phyloP scores from a whole-genome alignment of 2,797 vertebrate species.

The Neostethus bicornis region DNA sequence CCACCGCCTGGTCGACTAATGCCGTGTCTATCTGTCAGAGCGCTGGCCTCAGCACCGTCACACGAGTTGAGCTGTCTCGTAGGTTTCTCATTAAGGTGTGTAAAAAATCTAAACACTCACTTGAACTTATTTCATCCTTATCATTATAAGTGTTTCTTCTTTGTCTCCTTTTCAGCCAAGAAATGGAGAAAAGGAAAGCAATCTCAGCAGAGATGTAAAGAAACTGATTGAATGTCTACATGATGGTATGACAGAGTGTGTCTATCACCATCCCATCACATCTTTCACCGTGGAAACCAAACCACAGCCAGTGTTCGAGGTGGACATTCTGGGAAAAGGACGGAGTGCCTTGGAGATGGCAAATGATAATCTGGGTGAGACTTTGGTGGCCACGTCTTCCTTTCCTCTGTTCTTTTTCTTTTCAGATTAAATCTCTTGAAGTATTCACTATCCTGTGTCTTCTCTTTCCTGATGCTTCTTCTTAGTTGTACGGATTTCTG shows the following conservation, averaged over 20 bases:
- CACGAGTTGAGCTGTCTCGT: constrained; percentile 85
- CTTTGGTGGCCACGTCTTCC: not conserved
- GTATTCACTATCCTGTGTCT: constrained; percentile 3
- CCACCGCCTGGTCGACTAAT: constrained; percentile 89
- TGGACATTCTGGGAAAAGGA: constrained; percentile 84
- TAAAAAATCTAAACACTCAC: not conserved
- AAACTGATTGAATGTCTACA: constrained; percentile 76
- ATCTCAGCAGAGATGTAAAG: constrained; percentile 58
- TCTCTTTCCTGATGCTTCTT: constrained; percentile 6
- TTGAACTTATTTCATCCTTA: not conserved
- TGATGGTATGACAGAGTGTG: constrained; percentile 90
- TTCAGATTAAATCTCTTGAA: not conserved
- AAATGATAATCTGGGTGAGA: constrained; percentile 86
- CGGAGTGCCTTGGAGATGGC: constrained; percentile 81
- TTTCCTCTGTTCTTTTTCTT: not conserved
- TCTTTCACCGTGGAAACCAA: constrained; percentile 79
- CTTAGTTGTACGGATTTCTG: constrained; percentile 38
- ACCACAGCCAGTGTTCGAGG: constrained; percentile 77
- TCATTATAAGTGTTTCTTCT: not conserved
- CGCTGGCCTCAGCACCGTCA: constrained; percentile 79
- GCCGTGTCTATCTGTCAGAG: constrained; percentile 88
- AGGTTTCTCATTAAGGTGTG: constrained; percentile 86
- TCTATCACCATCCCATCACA: constrained; percentile 81
- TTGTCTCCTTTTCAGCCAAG: constrained; percentile 41
- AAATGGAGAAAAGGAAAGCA: constrained; percentile 12